These are phyloP conservation scores for Drosophila nannoptera DNA, from an alignment of 1,140 invertebrate genomes.

Conservation along the genomic window DNA sequence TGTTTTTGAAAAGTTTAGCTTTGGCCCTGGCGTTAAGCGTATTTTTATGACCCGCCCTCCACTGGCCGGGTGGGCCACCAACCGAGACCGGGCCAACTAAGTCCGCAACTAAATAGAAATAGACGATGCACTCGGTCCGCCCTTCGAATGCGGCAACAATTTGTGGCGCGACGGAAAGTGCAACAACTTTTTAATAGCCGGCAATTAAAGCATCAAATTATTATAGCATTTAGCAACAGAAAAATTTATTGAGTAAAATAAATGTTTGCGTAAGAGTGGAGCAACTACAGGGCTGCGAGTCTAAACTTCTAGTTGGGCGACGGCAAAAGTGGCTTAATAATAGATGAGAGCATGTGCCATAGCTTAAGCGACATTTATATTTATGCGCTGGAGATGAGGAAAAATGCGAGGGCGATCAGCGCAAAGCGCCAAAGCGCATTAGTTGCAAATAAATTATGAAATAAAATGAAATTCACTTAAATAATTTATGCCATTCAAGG, in stretches of 20 bases:
- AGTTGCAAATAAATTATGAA: constrained; percentile 66
- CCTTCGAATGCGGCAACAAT: constrained; percentile 52
- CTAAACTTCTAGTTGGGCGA: not conserved
- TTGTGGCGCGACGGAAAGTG: constrained; percentile 42
- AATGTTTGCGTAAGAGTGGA: constrained; percentile 20
- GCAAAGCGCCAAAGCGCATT: constrained; percentile 55
- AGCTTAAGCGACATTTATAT: constrained; percentile 46
- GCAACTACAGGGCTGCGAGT: not conserved
- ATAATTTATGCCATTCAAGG: constrained; percentile 62
- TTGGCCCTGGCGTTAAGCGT: constrained; percentile 40
- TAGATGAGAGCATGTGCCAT: constrained; percentile 51
- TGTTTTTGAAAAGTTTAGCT: constrained; percentile 47
- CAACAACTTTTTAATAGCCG: constrained; percentile 71
- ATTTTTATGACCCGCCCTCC: constrained; percentile 51
- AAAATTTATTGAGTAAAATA: constrained; percentile 24
- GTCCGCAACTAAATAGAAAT: constrained; percentile 59
- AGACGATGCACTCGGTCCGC: constrained; percentile 29
- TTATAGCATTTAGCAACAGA: not conserved
- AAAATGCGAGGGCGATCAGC: constrained; percentile 46
- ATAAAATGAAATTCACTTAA: constrained; percentile 69
- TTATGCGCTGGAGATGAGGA: constrained; percentile 51
- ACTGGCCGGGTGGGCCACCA: constrained; percentile 45
- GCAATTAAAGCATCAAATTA: constrained; percentile 60
- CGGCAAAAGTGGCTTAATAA: constrained; percentile 51
- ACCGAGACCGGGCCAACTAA: constrained; percentile 43